Evolutionary conservation across 2,113 vertebrate species (phyloP), one percentile per base, ranked within the genome.

Genomic region (Scartelaos histophorus): DNA sequence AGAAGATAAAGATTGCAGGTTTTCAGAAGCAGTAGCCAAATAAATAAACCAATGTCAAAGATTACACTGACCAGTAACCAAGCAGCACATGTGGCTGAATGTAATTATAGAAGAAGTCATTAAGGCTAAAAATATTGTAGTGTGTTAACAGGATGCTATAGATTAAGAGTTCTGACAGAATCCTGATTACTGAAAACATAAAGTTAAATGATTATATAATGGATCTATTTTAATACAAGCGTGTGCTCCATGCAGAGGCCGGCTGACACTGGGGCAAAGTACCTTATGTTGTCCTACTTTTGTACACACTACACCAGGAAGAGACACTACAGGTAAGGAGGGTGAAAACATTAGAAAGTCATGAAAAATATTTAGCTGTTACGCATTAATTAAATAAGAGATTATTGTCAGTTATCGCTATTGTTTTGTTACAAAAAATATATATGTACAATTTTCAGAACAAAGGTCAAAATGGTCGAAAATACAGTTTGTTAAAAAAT

Each of bases 41-140:
- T 46, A 83, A 73, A 78, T 73, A 86, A 83, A 79, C 85, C 76
- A 13, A 71, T 12, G 73, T 81, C 83, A 82, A 19, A 64, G 35
- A 46, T 35, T 43, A 35, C 74, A 58, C 54, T 64, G 60, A 46
- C 0, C 51, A 65, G 73, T 12, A 29, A 75, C 49, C 54, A 24
- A 1, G 12, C 5, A 66, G 13, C 67, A 46, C 57, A 74, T 45
- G 35, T n/a, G 58, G 21, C 38, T 61, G 69, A 73, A 22, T 49
- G 46, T 7, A 34, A 53, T 12, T 58, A 54, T 12, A 45, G 12
- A 11, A 66, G 38, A 66, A 35, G 47, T 35, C 24, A 3, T 19
- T 15, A n/a, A 54, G 61, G 62, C 35, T 35, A 25, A 61, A 29
- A 13, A 66, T 16, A 56, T 24, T 69, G 54, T 11, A 38, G 35